These are phyloP conservation scores for Copidosoma aretas DNA, from an alignment of 2,888 invertebrate species.

Conservation along the genomic window DNA sequence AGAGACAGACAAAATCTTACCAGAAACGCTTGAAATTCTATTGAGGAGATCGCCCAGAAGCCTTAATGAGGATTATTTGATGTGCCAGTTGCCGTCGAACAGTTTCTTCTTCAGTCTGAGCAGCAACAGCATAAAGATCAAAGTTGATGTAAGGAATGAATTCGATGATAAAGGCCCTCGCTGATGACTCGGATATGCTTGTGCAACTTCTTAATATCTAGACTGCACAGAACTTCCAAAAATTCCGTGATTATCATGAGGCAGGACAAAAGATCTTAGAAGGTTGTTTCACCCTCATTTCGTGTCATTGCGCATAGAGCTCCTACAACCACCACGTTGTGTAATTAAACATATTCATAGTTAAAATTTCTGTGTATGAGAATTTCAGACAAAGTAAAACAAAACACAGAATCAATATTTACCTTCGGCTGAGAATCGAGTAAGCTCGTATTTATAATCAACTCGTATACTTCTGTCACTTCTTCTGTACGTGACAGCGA, in stretches of 20 bases:
- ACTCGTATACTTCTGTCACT: too few species aligned
- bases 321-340: conserved; percentile 93
- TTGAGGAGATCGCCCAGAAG: conserved; percentile 94
- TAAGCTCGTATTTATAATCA: conserved; percentile 93
- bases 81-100: conserved; percentile 99
- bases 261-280: conserved; percentile 97
- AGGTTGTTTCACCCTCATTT: conserved; percentile 95
- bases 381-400: background rate
- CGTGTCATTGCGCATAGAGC: conserved; percentile 97
- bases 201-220: conserved; percentile 93
- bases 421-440: conserved; percentile 97
- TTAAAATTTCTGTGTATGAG: conserved; percentile 1
- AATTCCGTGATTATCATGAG: conserved; percentile 97
- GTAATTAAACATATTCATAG: conserved; percentile 56
- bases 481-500: too few species aligned
- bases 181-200: conserved; percentile 97
- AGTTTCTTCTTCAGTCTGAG: conserved; percentile 93
- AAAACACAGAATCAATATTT: background rate
- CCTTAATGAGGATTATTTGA: conserved; percentile 86
- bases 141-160: conserved; percentile 96
- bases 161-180: conserved; percentile 92
- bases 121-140: conserved; percentile 87
- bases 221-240: conserved; percentile 96
- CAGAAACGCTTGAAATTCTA: conserved; percentile 95
- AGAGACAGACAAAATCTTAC: conserved; percentile 98